Base-by-base conservation (phyloP, 2,888 invertebrate species). In the Brachyopa scutellaris region DNA sequence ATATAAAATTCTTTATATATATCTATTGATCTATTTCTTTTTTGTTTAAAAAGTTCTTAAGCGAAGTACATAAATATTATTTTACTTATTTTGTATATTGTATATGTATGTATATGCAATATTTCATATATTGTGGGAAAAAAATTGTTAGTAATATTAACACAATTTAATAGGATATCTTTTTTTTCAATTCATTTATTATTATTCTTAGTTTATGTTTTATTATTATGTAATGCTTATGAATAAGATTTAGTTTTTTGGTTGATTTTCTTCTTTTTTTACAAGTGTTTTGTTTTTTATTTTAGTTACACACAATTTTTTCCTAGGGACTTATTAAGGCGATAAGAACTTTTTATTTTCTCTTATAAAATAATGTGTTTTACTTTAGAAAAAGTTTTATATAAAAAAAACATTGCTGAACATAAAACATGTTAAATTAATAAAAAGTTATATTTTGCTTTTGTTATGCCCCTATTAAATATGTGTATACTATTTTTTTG, bases 321-420 rank as follows among this genome's bases (percentile, higher is more conserved):
- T 80, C 76, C 74, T 74, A 80, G 69, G 74, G 74, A 80, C 80
- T 80, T 80, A 62, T 80, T 80, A 80, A 80, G 80, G 80, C 80
- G 80, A 69, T 80, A 80, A 80, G 80, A 80, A 74, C 51, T 78
- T 70, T 74, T 40, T 70, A 33, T 47, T 53, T 15, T 59, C 59
- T 74, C 74, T 80, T 67, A 80, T 69, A 42, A 74, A 80, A 49
- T 69, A 74, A 74, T 51, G 42, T 73, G 66, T 40, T 62, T 42
- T 42, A 62, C 49, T 47, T 47, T 38, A 47, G 23, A 67, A 62
- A 62, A 49, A 74, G 26, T 29, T 29, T 13, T 26, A 8, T 42
- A 42, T 55, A 21, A 64, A 19, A 36, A 26, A 33, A 11, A 45
- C 8, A 6, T 1, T 6, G 2, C 15, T 45, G 6, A 53, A 59